Evolutionary conservation across 2,113 vertebrate species (phyloP).

Genomic region (Macroglossus sobrinus): DNA sequence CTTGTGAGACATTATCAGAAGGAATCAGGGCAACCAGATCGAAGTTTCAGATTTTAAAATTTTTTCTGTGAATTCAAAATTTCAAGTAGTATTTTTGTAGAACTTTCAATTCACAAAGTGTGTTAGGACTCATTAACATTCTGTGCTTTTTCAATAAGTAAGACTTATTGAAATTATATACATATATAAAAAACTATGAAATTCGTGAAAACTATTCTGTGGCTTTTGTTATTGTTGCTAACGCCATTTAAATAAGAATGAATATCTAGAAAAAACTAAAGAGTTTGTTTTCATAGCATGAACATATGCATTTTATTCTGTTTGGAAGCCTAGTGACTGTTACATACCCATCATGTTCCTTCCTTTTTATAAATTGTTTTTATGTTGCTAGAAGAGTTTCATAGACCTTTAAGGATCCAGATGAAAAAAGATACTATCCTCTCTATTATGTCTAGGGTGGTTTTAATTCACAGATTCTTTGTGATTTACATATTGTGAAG

Average conservation of each 20-base stretch:
- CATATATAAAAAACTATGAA: too few relatives aligned
- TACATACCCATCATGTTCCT: neutral
- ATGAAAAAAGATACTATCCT: neutral
- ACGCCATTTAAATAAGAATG: neutral
- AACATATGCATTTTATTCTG: neutral
- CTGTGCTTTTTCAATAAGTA: neutral
- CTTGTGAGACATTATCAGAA: neutral
- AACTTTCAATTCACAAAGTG: neutral
- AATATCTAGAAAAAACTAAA: neutral
- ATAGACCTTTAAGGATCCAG: neutral
- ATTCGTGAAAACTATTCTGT: neutral
- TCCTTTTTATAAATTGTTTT: slow-evolving; percentile 5
- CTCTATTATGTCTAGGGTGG: slow-evolving; percentile 22
- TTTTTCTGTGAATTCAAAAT: neutral
- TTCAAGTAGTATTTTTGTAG: slow-evolving; percentile 7
- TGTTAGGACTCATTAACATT: neutral
- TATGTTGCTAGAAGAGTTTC: neutral
- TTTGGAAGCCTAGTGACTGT: neutral
- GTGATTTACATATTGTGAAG: slow-evolving; percentile 51
- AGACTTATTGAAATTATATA: too few relatives aligned
- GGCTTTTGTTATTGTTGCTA: neutral
- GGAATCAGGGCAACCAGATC: neutral
- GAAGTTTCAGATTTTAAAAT: neutral
- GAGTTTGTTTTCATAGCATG: neutral
- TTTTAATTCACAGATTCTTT: slow-evolving; percentile 48